phyloP scores from a whole-genome alignment of 2,888 invertebrate species.

The Drosophila sordidula region DNA sequence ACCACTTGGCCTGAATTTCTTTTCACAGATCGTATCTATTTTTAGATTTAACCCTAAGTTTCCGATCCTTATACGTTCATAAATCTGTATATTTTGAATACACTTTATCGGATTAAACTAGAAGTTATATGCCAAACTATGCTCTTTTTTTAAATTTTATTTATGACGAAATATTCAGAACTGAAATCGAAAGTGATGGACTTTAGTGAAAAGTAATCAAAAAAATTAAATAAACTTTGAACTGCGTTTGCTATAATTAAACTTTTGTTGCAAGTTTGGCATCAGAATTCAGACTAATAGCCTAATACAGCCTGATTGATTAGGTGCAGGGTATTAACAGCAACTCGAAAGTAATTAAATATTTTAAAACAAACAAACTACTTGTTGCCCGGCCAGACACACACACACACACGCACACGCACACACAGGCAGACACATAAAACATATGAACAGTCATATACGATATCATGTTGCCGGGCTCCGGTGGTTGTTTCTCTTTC shows the following conservation, averaged over 20 bases:
- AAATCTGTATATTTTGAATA: too few relatives aligned
- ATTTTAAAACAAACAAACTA: slow-evolving; percentile 75
- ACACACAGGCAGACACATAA: slow-evolving; percentile 11
- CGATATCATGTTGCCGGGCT: slow-evolving; percentile 61
- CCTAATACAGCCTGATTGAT: background rate
- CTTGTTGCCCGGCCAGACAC: slow-evolving; percentile 64
- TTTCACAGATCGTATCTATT: too few relatives aligned
- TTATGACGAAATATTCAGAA: background rate
- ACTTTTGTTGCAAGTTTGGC: too few relatives aligned
- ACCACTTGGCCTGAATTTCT: too few relatives aligned
- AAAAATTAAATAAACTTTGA: too few relatives aligned
- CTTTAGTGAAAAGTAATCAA: background rate
- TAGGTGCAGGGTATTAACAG: slow-evolving; percentile 17
- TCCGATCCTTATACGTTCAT: too few relatives aligned
- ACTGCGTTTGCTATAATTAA: too few relatives aligned
- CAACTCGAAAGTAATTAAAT: slow-evolving; percentile 73
- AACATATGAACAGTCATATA: slow-evolving; percentile 25
- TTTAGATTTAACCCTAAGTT: too few relatives aligned
- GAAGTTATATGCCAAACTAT: too few relatives aligned
- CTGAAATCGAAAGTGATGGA: background rate
- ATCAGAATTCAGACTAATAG: too few relatives aligned
- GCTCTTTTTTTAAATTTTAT: too few relatives aligned
- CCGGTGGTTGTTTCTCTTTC: slow-evolving; percentile 43
- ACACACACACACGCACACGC: slow-evolving; percentile 11
- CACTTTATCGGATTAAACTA: too few relatives aligned